These are phyloP conservation scores for Mimas tiliae DNA, from an alignment of 2,888 invertebrate genomes.

Conservation along the genomic window DNA sequence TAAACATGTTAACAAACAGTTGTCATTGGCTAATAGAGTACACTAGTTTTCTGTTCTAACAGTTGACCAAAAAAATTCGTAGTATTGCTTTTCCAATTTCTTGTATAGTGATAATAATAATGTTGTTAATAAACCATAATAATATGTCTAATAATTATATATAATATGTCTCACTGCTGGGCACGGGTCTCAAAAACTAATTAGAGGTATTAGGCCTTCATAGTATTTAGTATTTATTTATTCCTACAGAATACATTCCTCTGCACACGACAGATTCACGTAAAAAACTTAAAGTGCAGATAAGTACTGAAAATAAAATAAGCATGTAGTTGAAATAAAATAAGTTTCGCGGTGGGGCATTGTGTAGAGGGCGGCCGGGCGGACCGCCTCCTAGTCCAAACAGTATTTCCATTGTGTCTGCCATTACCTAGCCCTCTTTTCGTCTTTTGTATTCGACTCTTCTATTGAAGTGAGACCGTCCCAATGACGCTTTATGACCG, in stretches of 20 bases:
- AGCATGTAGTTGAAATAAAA: constrained; percentile 43
- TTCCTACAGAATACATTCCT: not conserved
- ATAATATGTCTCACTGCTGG: too few relatives aligned
- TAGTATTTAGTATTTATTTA: not conserved
- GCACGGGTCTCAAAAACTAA: too few relatives aligned
- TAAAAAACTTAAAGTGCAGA: constrained; percentile 57
- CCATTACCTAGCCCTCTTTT: constrained; percentile 83
- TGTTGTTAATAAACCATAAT: too few relatives aligned
- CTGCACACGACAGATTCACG: constrained; percentile 38
- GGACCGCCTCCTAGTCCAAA: constrained; percentile 76
- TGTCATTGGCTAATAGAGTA: too few relatives aligned
- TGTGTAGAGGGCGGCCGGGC: constrained; percentile 60
- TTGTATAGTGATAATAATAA: too few relatives aligned
- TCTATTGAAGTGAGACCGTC: constrained; percentile 82
- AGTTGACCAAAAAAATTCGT: too few relatives aligned
- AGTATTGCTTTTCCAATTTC: too few relatives aligned
- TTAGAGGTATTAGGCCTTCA: too few relatives aligned
- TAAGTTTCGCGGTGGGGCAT: constrained; percentile 77
- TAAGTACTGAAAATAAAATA: constrained; percentile 70
- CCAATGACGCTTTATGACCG: constrained; percentile 78
- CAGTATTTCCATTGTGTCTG: constrained; percentile 81
- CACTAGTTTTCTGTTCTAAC: too few relatives aligned
- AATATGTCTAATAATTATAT: too few relatives aligned
- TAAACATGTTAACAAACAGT: too few relatives aligned
- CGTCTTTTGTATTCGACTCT: constrained; percentile 80